phyloP scores from a whole-genome alignment of 2,113 vertebrate genomes.

The Ornithorhynchus anatinus region DNA sequence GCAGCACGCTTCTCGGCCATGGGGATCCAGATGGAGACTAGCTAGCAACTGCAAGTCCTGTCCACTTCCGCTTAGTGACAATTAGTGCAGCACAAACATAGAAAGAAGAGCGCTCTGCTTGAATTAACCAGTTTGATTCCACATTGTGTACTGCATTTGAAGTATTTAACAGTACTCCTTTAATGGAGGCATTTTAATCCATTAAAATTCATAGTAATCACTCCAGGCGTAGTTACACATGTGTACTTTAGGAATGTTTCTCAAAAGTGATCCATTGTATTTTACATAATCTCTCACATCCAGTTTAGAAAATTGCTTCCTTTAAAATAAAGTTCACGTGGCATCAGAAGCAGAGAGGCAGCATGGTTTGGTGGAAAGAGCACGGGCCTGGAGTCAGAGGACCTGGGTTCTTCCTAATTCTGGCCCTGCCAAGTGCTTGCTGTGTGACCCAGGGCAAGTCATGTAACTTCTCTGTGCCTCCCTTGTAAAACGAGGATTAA shows the following conservation, averaged over 20 bases:
- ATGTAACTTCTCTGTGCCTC: too few relatives aligned
- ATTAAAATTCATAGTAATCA: not conserved
- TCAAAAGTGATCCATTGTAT: not conserved
- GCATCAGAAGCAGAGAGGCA: too few relatives aligned
- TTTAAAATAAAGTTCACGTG: not conserved
- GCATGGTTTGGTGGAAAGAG: too few relatives aligned
- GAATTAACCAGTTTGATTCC: slow-evolving; percentile 73
- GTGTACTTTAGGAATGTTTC: slow-evolving; percentile 26
- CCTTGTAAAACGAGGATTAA: too few relatives aligned
- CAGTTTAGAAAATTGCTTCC: not conserved
- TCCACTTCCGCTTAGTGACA: not conserved
- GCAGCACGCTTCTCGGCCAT: not conserved
- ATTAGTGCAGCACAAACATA: slow-evolving; percentile 55
- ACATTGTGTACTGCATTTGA: slow-evolving; percentile 54
- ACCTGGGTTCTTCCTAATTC: too few relatives aligned
- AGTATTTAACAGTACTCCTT: not conserved
- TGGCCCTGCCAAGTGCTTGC: too few relatives aligned
- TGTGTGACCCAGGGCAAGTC: too few relatives aligned
- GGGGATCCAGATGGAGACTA: not conserved
- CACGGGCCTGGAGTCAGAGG: too few relatives aligned
- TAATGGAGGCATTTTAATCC: not conserved
- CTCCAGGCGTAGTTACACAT: not conserved
- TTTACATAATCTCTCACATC: not conserved
- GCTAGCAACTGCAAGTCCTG: not conserved
- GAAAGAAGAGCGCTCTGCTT: slow-evolving; percentile 35